A percentile compares a stretch with the other conserved stretches of the same genome.
Conservation (phyloP, 2,797 vertebrate species). For the Allobates femoralis region DNA sequence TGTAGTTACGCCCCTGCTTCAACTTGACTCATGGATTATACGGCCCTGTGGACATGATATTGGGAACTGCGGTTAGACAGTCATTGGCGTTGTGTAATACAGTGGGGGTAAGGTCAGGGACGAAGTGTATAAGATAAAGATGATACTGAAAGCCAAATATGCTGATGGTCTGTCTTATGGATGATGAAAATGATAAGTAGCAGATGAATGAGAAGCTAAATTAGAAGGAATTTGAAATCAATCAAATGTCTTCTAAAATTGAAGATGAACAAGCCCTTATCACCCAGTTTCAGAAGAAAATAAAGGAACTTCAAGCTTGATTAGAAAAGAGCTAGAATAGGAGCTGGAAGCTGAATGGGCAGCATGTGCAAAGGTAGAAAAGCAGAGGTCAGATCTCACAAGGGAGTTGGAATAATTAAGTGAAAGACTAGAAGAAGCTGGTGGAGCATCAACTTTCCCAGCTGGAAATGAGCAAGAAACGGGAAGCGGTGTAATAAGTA, state of each 20-base stretch:
- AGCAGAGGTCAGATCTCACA: slow-evolving; percentile 72
- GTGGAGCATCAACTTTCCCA: slow-evolving; percentile 71
- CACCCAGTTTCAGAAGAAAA: slow-evolving; percentile 74
- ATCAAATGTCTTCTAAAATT: slow-evolving; percentile 75
- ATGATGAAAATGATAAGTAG: slow-evolving; percentile 72
- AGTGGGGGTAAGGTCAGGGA: too few relatives aligned
- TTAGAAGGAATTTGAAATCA: slow-evolving; percentile 79
- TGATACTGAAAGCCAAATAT: too few relatives aligned
- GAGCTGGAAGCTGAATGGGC: slow-evolving; percentile 73
- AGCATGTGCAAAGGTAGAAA: slow-evolving; percentile 71
- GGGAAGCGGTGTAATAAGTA: slow-evolving; percentile 73
- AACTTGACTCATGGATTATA: too few relatives aligned
- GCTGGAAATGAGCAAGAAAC: slow-evolving; percentile 75
- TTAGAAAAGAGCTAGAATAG: slow-evolving; percentile 76
- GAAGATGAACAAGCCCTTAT: slow-evolving; percentile 75
- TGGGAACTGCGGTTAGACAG: too few relatives aligned
- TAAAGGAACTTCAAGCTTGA: slow-evolving; percentile 76
- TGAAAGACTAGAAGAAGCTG: slow-evolving; percentile 72
- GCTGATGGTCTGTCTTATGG: too few relatives aligned
- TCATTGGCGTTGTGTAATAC: too few relatives aligned
- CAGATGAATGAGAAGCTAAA: slow-evolving; percentile 71
- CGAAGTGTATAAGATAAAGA: too few relatives aligned
- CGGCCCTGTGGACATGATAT: too few relatives aligned
- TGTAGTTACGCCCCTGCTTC: too few relatives aligned
- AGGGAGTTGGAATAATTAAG: slow-evolving; percentile 73